Percentiles rank a stretch among this genome's conserved stretches.
These are phyloP conservation scores for Ailuropoda melanoleuca DNA, from an alignment of 2,113 vertebrate species.

Conservation along the genomic window DNA sequence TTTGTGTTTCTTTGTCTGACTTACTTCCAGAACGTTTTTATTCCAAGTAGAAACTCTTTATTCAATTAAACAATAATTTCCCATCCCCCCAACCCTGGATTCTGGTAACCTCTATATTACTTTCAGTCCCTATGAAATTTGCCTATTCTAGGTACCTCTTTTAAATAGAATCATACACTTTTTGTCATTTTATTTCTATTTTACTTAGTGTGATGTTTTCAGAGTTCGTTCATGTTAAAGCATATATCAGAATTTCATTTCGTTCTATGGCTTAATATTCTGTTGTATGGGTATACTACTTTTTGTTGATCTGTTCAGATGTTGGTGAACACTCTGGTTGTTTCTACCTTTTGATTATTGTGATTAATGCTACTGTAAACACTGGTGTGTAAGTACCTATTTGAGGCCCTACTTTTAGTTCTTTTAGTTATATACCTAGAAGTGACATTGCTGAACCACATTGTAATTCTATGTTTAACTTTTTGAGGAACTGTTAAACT, in stretches of 20 bases:
- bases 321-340: neutral
- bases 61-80: neutral
- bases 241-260: neutral
- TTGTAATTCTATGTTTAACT: neutral
- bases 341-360: neutral
- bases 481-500: neutral
- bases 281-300: neutral
- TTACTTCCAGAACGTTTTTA: neutral
- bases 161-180: neutral
- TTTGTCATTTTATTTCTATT: constrained; percentile 19
- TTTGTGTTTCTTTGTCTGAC: neutral
- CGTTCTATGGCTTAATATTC: neutral
- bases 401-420: neutral
- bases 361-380: neutral
- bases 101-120: neutral
- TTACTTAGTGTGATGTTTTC: neutral
- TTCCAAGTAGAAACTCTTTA: neutral
- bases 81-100: neutral
- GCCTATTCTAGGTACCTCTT: neutral
- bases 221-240: neutral
- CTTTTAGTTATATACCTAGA: neutral
- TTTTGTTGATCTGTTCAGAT: neutral
- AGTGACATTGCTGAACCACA: neutral
- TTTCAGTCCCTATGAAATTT: neutral
- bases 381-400: neutral